phyloP scores from a whole-genome alignment of 2,113 vertebrate species.

The Phasianus colchicus region DNA sequence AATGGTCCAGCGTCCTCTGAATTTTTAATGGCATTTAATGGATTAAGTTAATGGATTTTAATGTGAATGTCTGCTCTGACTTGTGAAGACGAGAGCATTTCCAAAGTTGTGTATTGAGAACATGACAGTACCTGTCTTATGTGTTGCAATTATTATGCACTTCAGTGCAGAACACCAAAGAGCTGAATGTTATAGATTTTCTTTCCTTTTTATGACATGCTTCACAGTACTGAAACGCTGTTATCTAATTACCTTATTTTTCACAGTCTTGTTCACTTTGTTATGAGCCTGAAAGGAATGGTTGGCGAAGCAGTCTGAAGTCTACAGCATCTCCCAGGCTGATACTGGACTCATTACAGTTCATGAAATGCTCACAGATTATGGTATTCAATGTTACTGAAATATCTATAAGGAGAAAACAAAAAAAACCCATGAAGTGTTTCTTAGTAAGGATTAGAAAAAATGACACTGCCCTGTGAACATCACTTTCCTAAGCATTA shows the following conservation, averaged over 20 bases:
- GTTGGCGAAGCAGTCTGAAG: neutral
- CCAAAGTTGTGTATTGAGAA: neutral
- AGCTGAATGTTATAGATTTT: neutral
- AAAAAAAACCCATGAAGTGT: neutral
- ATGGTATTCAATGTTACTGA: neutral
- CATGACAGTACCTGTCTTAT: neutral
- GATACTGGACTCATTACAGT: neutral
- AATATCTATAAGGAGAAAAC: neutral
- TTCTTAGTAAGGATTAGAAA: neutral
- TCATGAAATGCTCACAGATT: conserved; percentile 8
- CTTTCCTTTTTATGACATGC: neutral
- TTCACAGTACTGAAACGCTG: neutral
- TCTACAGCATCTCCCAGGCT: neutral
- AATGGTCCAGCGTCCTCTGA: neutral
- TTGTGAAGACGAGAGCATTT: neutral
- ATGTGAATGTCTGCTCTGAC: neutral
- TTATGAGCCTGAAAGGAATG: neutral
- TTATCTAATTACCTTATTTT: conserved; percentile 42
- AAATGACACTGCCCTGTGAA: neutral
- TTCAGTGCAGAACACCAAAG: neutral
- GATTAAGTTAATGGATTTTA: conserved; percentile 4
- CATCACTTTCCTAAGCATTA: neutral
- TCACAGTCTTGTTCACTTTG: conserved; percentile 24
- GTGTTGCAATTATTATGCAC: neutral
- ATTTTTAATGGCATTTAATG: neutral